phyloP scores from a whole-genome alignment of 92 coral and sea anemone species.

The Scolanthus callimorphus region DNA sequence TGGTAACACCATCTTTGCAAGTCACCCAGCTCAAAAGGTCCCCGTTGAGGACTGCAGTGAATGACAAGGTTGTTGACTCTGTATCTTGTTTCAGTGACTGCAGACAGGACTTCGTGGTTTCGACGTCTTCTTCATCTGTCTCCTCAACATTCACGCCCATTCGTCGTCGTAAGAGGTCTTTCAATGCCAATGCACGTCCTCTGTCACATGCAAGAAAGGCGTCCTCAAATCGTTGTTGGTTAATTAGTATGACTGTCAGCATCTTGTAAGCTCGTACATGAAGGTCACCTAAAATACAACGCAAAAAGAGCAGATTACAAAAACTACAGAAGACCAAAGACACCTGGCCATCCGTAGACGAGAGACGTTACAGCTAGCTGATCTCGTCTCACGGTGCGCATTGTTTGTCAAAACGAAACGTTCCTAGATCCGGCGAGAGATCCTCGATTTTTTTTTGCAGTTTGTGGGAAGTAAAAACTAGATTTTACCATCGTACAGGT shows the following conservation, averaged over 20 bases:
- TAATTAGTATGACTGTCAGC: slow-evolving; percentile 6
- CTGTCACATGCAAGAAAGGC: slow-evolving; percentile 14
- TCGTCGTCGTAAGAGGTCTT: slow-evolving; percentile 13
- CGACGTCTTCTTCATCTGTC: not conserved
- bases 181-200: slow-evolving; percentile 27
- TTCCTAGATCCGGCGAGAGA: no score
- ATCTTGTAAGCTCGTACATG: slow-evolving; percentile 10
- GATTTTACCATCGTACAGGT: no score
- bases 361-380: no score
- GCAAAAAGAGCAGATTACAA: no score
- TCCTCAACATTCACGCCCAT: slow-evolving; percentile 8
- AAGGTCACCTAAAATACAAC: no score
- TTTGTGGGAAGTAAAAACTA: no score
- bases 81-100: slow-evolving; percentile 1
- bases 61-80: slow-evolving; percentile 10
- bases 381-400: no score
- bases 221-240: slow-evolving; percentile 1
- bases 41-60: slow-evolving; percentile 1
- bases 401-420: no score
- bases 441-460: no score
- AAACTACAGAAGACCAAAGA: no score
- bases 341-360: no score
- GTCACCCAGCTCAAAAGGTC: slow-evolving; percentile 15
- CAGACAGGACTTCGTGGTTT: not conserved
- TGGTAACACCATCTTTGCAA: not conserved